Base-by-base conservation (phyloP, 2,797 vertebrate genomes). In the Karalla daura region DNA sequence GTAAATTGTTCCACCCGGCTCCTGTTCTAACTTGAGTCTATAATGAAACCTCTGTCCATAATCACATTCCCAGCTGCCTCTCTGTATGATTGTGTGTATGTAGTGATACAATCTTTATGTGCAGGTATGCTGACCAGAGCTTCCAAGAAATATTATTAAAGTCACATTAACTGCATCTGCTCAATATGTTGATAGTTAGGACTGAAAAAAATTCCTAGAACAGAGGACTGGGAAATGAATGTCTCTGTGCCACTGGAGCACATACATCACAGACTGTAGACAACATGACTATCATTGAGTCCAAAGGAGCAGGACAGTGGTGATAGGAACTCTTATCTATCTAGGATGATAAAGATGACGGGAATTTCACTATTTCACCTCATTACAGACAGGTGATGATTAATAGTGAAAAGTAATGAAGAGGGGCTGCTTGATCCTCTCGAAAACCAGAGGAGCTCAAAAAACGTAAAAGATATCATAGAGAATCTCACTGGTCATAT, bases 61-160 rank as follows among this genome's bases (percentile, higher is more conserved):
- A 64, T 81, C 20, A 24, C 1, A 32, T 81, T 18, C 60, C 0
- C 28, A 30, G 17, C 6, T 37, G 15, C 59, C 24, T 49, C 20
- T 63, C 15, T 32, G 21, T 44, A 8, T 50, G 1, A 3, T 35
- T 62, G 23, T 17, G 23, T 17, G 24, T 35, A 52, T n/a, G 18
- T 17, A 5, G 62, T 52, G 1, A 11, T 8, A 32, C 46, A 9
- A 5, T n/a, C 11, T 65, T 32, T 2, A 25, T 15, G 10, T 40
- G 11, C n/a, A 44, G 32, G 33, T 40, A 50, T 40, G 7, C 53
- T 43, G 17, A 12, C 1, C 23, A 10, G 1, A 15, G 24, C 18
- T 43, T 58, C 21, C 32, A 32, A 12, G 40, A 59, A 35, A 46
- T n/a, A n/a, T 18, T 25, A 8, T 15, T 28, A 23, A 17, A 5